Conservation (phyloP, 2,113 vertebrate species). For the Alouatta palliata region DNA sequence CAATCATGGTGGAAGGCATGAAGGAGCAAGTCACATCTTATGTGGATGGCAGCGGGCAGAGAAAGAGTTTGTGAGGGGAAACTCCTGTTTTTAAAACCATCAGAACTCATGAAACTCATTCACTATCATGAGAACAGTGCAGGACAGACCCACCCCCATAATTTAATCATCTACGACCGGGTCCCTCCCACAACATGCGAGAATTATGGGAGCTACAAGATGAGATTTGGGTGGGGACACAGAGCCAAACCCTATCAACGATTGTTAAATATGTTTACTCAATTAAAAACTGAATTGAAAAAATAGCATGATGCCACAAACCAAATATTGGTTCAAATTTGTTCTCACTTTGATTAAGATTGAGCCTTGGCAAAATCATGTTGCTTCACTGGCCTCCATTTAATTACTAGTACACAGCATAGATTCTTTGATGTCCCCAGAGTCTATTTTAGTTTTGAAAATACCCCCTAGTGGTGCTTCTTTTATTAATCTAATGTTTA, state of each 20-base stretch:
- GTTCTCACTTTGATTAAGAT: conserved; percentile 15
- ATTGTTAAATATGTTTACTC: conserved; percentile 22
- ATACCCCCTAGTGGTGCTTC: not conserved
- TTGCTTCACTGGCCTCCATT: not conserved
- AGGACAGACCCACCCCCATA: too few relatives aligned
- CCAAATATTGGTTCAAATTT: not conserved
- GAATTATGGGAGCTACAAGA: too few relatives aligned
- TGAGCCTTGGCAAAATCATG: not conserved
- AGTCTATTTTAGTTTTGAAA: not conserved
- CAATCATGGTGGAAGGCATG: too few relatives aligned
- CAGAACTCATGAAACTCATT: too few relatives aligned
- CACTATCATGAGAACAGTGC: too few relatives aligned
- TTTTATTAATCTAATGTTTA: conserved; percentile 28
- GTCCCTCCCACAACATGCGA: too few relatives aligned
- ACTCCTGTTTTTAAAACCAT: too few relatives aligned
- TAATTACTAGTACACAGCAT: not conserved
- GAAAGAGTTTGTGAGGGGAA: too few relatives aligned
- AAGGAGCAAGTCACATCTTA: too few relatives aligned
- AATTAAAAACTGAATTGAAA: conserved; percentile 32
- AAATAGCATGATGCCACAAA: not conserved
- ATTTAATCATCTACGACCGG: too few relatives aligned
- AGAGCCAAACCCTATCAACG: not conserved
- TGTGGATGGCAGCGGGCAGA: too few relatives aligned
- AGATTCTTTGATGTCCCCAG: not conserved
- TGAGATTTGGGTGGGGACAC: too few relatives aligned